Percentiles rank a stretch among this genome's conserved stretches.
phyloP scores from a whole-genome alignment of 2,113 vertebrate species.

The Hippocampus barbouri region DNA sequence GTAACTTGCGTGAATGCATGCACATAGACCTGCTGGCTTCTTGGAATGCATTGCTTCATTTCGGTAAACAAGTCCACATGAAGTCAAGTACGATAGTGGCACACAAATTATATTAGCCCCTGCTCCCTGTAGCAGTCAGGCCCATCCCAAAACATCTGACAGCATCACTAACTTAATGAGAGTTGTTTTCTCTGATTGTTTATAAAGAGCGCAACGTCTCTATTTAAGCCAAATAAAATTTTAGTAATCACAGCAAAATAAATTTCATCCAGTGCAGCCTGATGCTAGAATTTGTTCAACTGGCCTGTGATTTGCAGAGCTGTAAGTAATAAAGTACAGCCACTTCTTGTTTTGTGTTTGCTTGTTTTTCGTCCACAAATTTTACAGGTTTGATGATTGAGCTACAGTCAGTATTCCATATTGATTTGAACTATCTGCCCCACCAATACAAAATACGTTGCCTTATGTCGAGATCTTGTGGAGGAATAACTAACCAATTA shows the following conservation, averaged over 20 bases:
- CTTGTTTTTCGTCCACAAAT: slow-evolving; percentile 25
- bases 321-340: slow-evolving; percentile 36
- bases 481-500: slow-evolving; percentile 12
- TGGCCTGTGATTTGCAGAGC: slow-evolving; percentile 47
- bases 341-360: slow-evolving; percentile 16
- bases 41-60: slow-evolving; percentile 30
- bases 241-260: slow-evolving; percentile 60
- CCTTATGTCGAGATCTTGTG: not conserved
- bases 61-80: slow-evolving; percentile 45
- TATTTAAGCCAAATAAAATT: slow-evolving; percentile 63
- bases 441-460: not conserved
- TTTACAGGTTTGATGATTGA: slow-evolving; percentile 35
- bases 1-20: slow-evolving; percentile 1
- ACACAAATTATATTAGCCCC: slow-evolving; percentile 61
- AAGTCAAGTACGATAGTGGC: slow-evolving; percentile 42
- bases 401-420: not conserved
- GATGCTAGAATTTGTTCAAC: slow-evolving; percentile 58
- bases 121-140: slow-evolving; percentile 41
- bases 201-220: slow-evolving; percentile 40
- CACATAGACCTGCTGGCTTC: slow-evolving; percentile 5
- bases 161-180: slow-evolving; percentile 27
- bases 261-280: slow-evolving; percentile 65
- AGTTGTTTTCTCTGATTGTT: slow-evolving; percentile 41
- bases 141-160: slow-evolving; percentile 59
- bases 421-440: slow-evolving; percentile 3